Conservation (phyloP, 2,797 vertebrate genomes). For the Xenopus petersii region DNA sequence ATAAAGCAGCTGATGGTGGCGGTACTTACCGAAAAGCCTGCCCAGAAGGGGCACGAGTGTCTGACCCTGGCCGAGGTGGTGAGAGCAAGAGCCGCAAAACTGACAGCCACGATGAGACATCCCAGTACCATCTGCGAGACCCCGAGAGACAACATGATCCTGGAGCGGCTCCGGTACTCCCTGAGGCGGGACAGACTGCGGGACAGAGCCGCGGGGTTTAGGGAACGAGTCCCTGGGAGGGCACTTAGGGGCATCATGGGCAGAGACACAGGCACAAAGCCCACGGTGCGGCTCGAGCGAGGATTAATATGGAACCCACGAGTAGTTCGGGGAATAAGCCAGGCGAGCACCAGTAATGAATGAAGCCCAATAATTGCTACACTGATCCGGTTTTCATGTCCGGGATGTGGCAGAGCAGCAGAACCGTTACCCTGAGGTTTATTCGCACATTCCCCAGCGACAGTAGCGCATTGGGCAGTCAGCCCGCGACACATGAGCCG, state of each 20-base stretch:
- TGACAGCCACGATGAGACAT: slow-evolving; percentile 92
- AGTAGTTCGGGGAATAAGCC: too few relatives aligned
- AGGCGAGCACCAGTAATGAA: too few relatives aligned
- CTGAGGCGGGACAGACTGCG: slow-evolving; percentile 86
- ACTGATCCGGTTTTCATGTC: too few relatives aligned
- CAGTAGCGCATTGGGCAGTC: too few relatives aligned
- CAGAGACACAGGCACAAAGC: background rate
- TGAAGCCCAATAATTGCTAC: too few relatives aligned
- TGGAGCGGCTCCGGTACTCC: slow-evolving; percentile 82
- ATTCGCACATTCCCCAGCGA: too few relatives aligned
- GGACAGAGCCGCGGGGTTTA: slow-evolving; percentile 80
- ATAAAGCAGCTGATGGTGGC: too few relatives aligned
- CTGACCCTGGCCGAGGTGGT: slow-evolving; percentile 92
- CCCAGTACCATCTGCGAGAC: slow-evolving; percentile 94
- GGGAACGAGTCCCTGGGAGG: slow-evolving; percentile 72
- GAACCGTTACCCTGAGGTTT: too few relatives aligned
- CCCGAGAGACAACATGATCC: slow-evolving; percentile 91
- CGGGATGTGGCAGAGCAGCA: too few relatives aligned
- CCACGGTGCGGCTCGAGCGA: too few relatives aligned
- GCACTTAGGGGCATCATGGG: slow-evolving; percentile 75
- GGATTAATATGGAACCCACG: too few relatives aligned
- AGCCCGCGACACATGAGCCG: too few relatives aligned
- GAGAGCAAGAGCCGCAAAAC: slow-evolving; percentile 93
- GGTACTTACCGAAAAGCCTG: slow-evolving; percentile 92
- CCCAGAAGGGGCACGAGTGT: slow-evolving; percentile 97